Evolutionary conservation across 1,140 invertebrate species (phyloP), one percentile per base, ranked within the genome.

Genomic region (Aphidius ervi): DNA sequence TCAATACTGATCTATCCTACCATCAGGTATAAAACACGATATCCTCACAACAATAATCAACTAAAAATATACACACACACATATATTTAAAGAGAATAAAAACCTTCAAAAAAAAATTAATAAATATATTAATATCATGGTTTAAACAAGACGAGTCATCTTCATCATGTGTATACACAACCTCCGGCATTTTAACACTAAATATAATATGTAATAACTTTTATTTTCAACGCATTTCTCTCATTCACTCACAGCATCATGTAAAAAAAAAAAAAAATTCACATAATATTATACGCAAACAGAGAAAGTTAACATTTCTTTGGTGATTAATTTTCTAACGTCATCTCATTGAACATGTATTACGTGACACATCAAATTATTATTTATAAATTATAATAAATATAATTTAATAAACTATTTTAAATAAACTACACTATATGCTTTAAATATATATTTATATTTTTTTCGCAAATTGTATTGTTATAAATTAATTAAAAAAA

Each of bases 1-100:
- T 67, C 58, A 45, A 49, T 58, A 59, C 62, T 42, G 60, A 47
- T 56, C 39, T 41, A 9, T 43, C 39, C 2, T 31, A 31, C 4
- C 4, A 31, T 4, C 23, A 31, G 23, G 23, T 31, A 31, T 31
- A 31, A 31, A 31, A 31, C 23, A 31, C 23, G 23, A 31, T 31
- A 31, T 31, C 23, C 23, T 31, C 23, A 31, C 57, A 46, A 46
- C 45, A 42, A 42, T 31, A 9, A 6, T 10, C n/a, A 45, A 40
- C 46, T 41, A 20, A 47, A 40, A 3, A 55, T n/a, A 56, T 46
- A 52, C 31, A 37, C 6, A 61, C 6, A 61, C 55, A 31, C 2
- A 2, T 47, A 40, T 37, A 7, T n/a, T 9, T 9, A 5, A 55
- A 9, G 41, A 6, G 6, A 8, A 0, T 0, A 41, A 41, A 5